Evolutionary conservation across 1,140 invertebrate genomes (phyloP).

Genomic region (Trinorchestia longiramus): DNA sequence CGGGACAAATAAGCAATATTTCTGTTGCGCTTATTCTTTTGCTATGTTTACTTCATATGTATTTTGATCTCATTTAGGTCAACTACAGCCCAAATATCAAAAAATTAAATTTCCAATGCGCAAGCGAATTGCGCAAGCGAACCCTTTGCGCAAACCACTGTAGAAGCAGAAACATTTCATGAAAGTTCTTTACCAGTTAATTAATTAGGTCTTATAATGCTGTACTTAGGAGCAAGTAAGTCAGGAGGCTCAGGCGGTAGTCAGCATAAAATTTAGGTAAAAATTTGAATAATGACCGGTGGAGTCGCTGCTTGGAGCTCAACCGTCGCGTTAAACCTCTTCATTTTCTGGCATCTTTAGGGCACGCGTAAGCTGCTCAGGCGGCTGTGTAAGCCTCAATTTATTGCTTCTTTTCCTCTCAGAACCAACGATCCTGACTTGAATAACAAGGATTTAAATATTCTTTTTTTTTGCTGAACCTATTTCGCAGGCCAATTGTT

Average conservation of each 20-base stretch:
- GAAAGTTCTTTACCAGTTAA: neutral
- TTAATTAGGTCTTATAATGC: neutral
- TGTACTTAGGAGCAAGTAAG: neutral
- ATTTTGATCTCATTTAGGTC: neutral
- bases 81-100: neutral
- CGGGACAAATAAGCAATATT: neutral
- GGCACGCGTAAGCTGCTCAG: too few relatives aligned
- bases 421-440: too few relatives aligned
- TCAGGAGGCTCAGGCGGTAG: neutral
- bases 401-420: too few relatives aligned
- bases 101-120: neutral
- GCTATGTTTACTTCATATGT: neutral
- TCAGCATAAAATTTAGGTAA: neutral
- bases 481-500: too few relatives aligned
- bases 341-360: neutral
- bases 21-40: neutral
- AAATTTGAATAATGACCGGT: conserved; percentile 15
- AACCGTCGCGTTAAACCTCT: neutral
- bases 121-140: neutral
- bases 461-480: too few relatives aligned
- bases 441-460: too few relatives aligned
- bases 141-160: neutral
- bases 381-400: too few relatives aligned
- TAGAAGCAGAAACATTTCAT: neutral
- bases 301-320: neutral